phyloP scores from a whole-genome alignment of 1,140 invertebrate genomes.

The Mylabris phalerata region DNA sequence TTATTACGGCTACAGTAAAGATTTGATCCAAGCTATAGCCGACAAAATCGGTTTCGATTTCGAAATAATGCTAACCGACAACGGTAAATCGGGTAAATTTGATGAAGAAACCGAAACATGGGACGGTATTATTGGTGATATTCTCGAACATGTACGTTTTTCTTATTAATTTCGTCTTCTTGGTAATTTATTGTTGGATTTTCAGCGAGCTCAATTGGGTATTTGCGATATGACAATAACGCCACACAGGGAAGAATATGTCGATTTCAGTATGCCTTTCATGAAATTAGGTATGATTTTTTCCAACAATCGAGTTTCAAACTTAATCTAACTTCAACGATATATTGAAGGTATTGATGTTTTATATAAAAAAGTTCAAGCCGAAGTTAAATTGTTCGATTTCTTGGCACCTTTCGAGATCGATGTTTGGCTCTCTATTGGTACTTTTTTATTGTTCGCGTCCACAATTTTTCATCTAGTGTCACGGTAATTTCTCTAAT shows the following conservation, averaged over 20 bases:
- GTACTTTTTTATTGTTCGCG: constrained; percentile 75
- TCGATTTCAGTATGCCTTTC: constrained; percentile 87
- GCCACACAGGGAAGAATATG: constrained; percentile 67
- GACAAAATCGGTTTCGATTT: too few species aligned
- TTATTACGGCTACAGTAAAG: too few species aligned
- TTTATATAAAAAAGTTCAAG: constrained; percentile 63
- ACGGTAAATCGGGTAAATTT: constrained; percentile 59
- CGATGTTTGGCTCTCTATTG: constrained; percentile 90
- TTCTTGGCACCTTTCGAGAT: constrained; percentile 81
- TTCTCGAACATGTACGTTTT: constrained; percentile 64
- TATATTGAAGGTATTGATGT: constrained; percentile 61
- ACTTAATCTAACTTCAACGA: background rate
- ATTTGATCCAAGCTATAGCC: too few species aligned
- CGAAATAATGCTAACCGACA: too few species aligned
- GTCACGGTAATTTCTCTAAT: constrained; percentile 1
- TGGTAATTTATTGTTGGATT: constrained; percentile 10
- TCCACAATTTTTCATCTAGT: constrained; percentile 42
- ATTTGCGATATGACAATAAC: constrained; percentile 91
- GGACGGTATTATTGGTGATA: constrained; percentile 78
- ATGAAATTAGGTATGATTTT: constrained; percentile 58
- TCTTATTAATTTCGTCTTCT: background rate
- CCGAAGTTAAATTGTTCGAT: constrained; percentile 69
- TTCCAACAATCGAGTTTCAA: too few species aligned
- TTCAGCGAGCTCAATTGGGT: constrained; percentile 81
- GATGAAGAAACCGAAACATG: constrained; percentile 63